Conservation (phyloP, 2,113 vertebrate genomes). For the Cavia porcellus region DNA sequence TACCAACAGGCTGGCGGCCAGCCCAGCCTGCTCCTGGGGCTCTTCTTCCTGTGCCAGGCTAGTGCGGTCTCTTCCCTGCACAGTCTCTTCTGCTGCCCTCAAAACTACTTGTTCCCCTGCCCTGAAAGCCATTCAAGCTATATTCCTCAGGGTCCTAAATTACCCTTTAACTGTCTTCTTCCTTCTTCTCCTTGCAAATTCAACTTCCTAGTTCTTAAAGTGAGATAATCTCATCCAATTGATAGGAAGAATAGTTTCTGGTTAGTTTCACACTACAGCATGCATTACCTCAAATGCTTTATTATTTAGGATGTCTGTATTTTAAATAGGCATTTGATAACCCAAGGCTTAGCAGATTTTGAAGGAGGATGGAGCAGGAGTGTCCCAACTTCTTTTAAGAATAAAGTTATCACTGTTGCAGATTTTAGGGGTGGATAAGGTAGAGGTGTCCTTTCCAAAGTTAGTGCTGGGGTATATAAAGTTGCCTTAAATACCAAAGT, state of each 20-base stretch:
- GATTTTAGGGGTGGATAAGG: neutral
- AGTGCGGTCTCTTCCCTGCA: too few relatives aligned
- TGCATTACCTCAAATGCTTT: constrained; percentile 32
- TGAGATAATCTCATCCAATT: constrained; percentile 56
- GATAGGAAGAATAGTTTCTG: constrained; percentile 52
- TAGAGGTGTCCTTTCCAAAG: neutral
- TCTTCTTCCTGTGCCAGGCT: neutral
- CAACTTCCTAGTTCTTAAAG: constrained; percentile 4
- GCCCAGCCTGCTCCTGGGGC: neutral
- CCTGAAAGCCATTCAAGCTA: neutral
- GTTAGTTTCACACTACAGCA: constrained; percentile 35
- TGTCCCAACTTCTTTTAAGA: neutral
- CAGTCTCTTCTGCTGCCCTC: neutral
- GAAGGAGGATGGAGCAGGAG: neutral
- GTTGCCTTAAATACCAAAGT: neutral
- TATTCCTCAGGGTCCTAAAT: neutral
- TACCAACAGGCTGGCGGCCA: neutral
- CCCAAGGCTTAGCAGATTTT: neutral
- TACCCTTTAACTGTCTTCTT: neutral
- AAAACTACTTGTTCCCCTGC: too few relatives aligned
- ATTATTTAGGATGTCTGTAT: constrained; percentile 44
- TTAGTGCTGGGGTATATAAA: neutral
- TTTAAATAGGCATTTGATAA: constrained; percentile 49
- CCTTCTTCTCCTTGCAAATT: neutral
- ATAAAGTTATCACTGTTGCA: neutral